Evolutionary conservation across 1,140 invertebrate species (phyloP).

Genomic region (Calosoma granatense): DNA sequence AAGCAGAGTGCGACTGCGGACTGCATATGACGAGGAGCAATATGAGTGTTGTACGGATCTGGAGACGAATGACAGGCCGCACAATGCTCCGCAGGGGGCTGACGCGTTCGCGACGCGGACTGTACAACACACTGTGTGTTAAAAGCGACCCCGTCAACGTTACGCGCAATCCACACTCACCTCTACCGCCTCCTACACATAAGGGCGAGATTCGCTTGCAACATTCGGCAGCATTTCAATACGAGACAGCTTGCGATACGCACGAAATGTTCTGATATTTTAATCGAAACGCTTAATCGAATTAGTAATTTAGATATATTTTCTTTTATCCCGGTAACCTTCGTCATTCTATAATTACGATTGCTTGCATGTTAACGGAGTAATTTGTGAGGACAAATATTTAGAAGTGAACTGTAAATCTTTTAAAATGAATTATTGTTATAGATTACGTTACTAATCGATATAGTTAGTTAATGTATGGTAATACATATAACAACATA

Average conservation of each 20-base stretch:
- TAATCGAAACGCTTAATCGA: background rate
- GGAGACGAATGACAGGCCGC: background rate
- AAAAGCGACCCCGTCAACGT: background rate
- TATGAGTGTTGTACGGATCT: background rate
- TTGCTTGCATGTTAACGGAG: background rate
- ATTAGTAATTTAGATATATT: background rate
- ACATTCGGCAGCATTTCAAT: background rate
- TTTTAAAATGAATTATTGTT: background rate
- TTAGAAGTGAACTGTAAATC: background rate
- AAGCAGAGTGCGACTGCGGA: background rate
- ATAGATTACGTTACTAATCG: background rate
- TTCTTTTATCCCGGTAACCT: background rate
- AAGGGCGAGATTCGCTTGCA: background rate
- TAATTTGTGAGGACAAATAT: background rate
- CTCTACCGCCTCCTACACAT: background rate
- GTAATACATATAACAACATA: too few relatives aligned
- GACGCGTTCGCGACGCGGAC: background rate
- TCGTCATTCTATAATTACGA: background rate
- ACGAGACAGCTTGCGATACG: background rate
- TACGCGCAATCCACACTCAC: background rate
- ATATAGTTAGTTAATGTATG: too few relatives aligned
- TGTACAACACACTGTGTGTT: background rate
- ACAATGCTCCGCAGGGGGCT: background rate
- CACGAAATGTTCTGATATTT: slow-evolving; percentile 4
- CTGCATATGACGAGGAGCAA: background rate